Evolutionary conservation across 2,113 vertebrate genomes (phyloP), one percentile per base, ranked within the genome.

Genomic region (Syngnathus floridae): DNA sequence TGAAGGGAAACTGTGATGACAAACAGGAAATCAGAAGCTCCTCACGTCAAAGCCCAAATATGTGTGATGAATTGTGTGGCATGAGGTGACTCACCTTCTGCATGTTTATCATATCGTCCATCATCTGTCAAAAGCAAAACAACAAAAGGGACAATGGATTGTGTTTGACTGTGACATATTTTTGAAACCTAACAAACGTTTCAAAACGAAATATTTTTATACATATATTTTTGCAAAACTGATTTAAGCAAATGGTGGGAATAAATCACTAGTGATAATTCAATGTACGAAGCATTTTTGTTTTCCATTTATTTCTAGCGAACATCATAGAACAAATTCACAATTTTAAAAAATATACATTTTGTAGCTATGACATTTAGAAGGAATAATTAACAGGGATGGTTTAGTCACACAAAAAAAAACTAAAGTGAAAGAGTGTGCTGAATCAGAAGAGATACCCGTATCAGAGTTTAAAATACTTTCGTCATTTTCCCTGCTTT

Each of bases 271-370:
- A 78, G 68, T 36, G 81, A 54, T 37, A 74, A 82, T 71, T 78
- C 85, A 88, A 90, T 91, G 86, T 90, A 89, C 84, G 90, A 90
- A 91, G 90, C 89, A 84, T 87, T 86, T 87, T 84, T 84, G 5
- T 84, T 21, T 17, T 40, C 59, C 56, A 63, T 88, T 91, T 91
- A 91, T 91, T 91, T 90, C 89, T 91, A 91, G 87, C 88, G 80
- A 87, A 92, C 90, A 90, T 90, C 87, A 88, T 91, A 79, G 78
- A 88, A 92, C 90, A 91, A 87, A 88, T 81, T 88, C 88, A 92
- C 91, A 87, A 89, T 80, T 90, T 80, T 90, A 82, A 87, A 92
- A 92, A 92, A 91, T 91, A 92, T 90, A 91, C 87, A 90, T 64
- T 64, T 89, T 89, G 88, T 89, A 90, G 87, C 90, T 92, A 88